Percentiles rank a stretch among this genome's conserved stretches.
These are phyloP conservation scores for Rhimphoctona megacephalus DNA, from an alignment of 2,888 invertebrate genomes.

Conservation along the genomic window DNA sequence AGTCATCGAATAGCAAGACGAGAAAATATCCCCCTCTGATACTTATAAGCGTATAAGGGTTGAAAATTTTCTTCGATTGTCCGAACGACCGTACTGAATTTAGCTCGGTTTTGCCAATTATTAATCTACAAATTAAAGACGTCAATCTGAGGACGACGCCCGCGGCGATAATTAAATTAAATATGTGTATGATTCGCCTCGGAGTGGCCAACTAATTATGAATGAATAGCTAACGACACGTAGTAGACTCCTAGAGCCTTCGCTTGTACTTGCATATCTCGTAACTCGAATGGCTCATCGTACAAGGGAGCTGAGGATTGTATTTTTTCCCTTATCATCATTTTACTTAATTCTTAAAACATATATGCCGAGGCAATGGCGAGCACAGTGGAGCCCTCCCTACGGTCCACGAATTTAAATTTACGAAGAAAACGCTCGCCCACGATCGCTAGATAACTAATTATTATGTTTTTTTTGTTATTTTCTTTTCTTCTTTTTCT, in stretches of 20 bases:
- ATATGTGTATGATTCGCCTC: constrained; percentile 80
- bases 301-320: constrained; percentile 79
- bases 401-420: constrained; percentile 62
- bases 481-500: constrained; percentile 38
- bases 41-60: not conserved
- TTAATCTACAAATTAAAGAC: constrained; percentile 69
- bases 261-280: constrained; percentile 26
- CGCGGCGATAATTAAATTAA: constrained; percentile 75
- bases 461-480: constrained; percentile 45
- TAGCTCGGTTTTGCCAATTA: constrained; percentile 30
- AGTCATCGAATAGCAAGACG: not conserved
- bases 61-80: not conserved
- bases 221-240: constrained; percentile 77
- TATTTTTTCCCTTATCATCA: constrained; percentile 71
- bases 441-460: constrained; percentile 72
- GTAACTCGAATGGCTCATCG: constrained; percentile 81
- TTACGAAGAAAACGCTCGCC: constrained; percentile 69
- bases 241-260: constrained; percentile 69
- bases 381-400: constrained; percentile 48
- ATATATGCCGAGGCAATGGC: constrained; percentile 55
- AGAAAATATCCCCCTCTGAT: not conserved
- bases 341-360: constrained; percentile 69
- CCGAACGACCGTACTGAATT: constrained; percentile 22
- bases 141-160: constrained; percentile 43
- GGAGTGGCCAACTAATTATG: constrained; percentile 76